Base-by-base conservation (phyloP, 2,113 vertebrate genomes). In the Orycteropus afer region DNA sequence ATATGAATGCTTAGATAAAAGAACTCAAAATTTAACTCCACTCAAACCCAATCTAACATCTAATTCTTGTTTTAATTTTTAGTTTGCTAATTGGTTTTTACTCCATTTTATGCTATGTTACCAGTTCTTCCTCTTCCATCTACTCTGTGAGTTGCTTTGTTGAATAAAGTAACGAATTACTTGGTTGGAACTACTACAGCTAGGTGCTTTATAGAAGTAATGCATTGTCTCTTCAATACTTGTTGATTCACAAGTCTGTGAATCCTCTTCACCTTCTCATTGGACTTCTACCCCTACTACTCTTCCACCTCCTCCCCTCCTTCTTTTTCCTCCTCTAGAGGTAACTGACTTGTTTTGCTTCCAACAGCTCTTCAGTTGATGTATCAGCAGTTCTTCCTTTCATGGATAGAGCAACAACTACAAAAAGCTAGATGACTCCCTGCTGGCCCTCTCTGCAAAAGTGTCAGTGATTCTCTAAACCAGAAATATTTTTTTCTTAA, bases 401-500 rank as follows among this genome's bases (percentile, higher is more conserved):
- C 40, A 73, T 37, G 42, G 69, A 55, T 18, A 78, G 78, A 78
- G 11, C 10, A 86, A 76, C 17, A 42, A 42, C 3, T 23, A 53
- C 61, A 53, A 89, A 93, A 87, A 45, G 45, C 83, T 22, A 83
- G 45, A 47, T 65, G 15, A 78, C 71, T 77, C 85, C 25, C 25
- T 40, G 2, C 61, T 89, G 81, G 67, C 7, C 83, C 37, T 90
- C 81, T 85, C 51, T 59, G 55, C 59, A 78, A 77, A 96, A 91
- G 59, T 45, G 13, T 20, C 90, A 95, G n/a, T 93, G 51, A 87
- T 74, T 95, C 37, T 91, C 51, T 88, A 91, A 92, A 93, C 67
- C 40, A 82, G 90, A 96, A 93, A 95, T 83, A 65, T 95, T 95
- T 96, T 93, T 88, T 88, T 93, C 90, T 94, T 93, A 93, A 83